Percentiles rank a stretch among this genome's conserved stretches.
These are phyloP conservation scores for Celastrina argiolus DNA, from an alignment of 2,888 invertebrate species.

Conservation along the genomic window DNA sequence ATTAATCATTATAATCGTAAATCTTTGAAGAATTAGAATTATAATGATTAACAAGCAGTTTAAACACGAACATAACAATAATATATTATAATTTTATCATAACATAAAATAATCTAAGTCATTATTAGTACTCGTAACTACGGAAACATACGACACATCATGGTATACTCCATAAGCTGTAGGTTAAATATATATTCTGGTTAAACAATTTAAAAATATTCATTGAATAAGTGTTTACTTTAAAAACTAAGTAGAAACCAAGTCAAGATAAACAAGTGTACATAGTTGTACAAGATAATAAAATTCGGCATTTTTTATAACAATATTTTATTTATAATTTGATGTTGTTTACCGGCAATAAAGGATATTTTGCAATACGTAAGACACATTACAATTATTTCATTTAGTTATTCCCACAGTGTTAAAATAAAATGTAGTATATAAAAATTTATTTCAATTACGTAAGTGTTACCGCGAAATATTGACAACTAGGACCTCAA, in stretches of 20 bases:
- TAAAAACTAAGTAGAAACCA: not conserved
- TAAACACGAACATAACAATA: not conserved
- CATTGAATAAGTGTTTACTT: not conserved
- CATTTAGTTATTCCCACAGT: conserved; percentile 1
- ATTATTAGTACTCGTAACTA: not conserved
- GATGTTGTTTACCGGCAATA: conserved; percentile 12
- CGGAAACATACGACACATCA: no score
- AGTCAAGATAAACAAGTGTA: conserved; percentile 10
- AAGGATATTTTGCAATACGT: not conserved
- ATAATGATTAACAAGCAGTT: not conserved
- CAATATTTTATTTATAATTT: not conserved
- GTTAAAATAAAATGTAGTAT: not conserved
- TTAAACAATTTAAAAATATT: conserved; percentile 2
- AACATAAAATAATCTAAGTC: not conserved
- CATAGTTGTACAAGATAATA: conserved; percentile 3
- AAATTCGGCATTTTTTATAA: not conserved
- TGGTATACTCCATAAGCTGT: not conserved
- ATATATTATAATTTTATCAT: not conserved
- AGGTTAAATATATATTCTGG: not conserved
- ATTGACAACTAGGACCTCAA: not conserved
- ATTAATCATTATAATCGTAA: no score
- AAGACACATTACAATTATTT: not conserved
- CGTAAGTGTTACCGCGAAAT: not conserved
- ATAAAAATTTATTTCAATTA: not conserved
- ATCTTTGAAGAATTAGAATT: not conserved